Percentiles rank a stretch among this genome's conserved stretches.
phyloP scores from a whole-genome alignment of 2,888 invertebrate species.

The Cheilosia soror region DNA sequence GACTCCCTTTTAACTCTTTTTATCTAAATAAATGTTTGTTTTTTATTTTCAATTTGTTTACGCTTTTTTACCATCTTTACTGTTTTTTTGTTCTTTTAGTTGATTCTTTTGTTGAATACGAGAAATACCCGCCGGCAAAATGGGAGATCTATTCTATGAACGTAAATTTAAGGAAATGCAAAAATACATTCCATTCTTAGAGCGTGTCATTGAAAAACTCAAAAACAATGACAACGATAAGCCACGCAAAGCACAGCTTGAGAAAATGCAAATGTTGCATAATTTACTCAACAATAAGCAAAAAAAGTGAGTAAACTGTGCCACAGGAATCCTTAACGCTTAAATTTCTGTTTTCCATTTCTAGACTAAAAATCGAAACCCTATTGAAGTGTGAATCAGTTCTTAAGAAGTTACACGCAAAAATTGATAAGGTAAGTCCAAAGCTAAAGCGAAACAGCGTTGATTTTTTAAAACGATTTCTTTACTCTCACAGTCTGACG shows the following conservation, averaged over 20 bases:
- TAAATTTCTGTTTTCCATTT: not conserved
- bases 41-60: not conserved
- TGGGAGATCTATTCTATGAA: slow-evolving; percentile 76
- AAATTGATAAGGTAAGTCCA: slow-evolving; percentile 79
- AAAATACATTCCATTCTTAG: slow-evolving; percentile 89
- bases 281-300: slow-evolving; percentile 77
- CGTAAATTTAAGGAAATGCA: slow-evolving; percentile 78
- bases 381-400: slow-evolving; percentile 80
- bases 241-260: slow-evolving; percentile 78
- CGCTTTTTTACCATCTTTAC: not conserved
- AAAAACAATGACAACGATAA: slow-evolving; percentile 82
- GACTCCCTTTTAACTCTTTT: not conserved
- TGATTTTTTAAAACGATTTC: not conserved
- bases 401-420: slow-evolving; percentile 78
- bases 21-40: not conserved
- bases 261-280: slow-evolving; percentile 79
- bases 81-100: slow-evolving; percentile 5
- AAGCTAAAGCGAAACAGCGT: not conserved
- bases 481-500: slow-evolving; percentile 58
- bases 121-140: slow-evolving; percentile 17
- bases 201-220: slow-evolving; percentile 87
- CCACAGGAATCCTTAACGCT: not conserved
- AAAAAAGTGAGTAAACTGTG: slow-evolving; percentile 77
- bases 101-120: not conserved
- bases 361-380: slow-evolving; percentile 79